Percentiles rank a stretch among this genome's conserved stretches.
Conservation (phyloP, 2,888 invertebrate species). For the Lithophane leautieri region DNA sequence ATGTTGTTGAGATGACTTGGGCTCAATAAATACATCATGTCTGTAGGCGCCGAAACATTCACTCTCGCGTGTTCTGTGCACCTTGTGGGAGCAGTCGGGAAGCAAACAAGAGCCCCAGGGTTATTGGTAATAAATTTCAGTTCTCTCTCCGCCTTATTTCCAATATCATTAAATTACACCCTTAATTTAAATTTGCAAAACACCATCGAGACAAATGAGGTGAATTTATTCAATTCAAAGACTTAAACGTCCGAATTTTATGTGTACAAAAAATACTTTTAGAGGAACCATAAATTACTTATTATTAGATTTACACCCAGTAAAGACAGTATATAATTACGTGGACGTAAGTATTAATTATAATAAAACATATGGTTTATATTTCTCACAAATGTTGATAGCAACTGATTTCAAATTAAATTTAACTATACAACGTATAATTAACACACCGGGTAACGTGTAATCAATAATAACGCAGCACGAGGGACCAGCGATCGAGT, state of each 20-base stretch:
- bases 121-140: conserved; percentile 85
- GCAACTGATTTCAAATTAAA: conserved; percentile 80
- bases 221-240: conserved; percentile 39
- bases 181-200: conserved; percentile 59
- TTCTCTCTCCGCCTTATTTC: conserved; percentile 77
- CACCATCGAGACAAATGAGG: conserved; percentile 34
- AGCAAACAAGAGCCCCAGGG: conserved; percentile 83
- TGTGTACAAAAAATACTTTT: conserved; percentile 23
- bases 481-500: conserved; percentile 79
- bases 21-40: conserved; percentile 82
- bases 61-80: conserved; percentile 78
- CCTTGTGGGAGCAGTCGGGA: conserved; percentile 76
- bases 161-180: conserved; percentile 77
- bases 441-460: conserved; percentile 84
- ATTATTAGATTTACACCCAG: conserved; percentile 68
- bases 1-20: conserved; percentile 36
- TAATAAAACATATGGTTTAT: conserved; percentile 64
- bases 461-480: conserved; percentile 86
- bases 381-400: conserved; percentile 72
- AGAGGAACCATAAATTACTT: conserved; percentile 59
- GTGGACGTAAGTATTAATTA: conserved; percentile 68
- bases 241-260: conserved; percentile 14
- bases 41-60: conserved; percentile 81
- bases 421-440: conserved; percentile 83
- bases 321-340: conserved; percentile 65